Conservation (phyloP, 2,113 vertebrate genomes). For the Oriolus oriolus region DNA sequence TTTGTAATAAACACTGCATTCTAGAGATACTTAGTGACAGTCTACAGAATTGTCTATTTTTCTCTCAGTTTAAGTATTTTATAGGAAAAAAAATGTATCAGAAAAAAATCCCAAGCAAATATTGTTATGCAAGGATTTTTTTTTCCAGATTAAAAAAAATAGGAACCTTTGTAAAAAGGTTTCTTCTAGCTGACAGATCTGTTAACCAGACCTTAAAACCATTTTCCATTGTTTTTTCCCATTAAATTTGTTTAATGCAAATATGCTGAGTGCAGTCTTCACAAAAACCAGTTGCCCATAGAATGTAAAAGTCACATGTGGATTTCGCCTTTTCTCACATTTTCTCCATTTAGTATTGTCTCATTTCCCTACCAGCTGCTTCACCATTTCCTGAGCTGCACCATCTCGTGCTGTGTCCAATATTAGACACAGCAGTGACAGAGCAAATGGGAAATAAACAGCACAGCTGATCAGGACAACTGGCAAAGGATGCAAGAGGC, state of each 20-base stretch:
- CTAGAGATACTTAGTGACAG: background rate
- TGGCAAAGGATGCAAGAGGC: background rate
- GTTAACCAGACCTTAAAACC: background rate
- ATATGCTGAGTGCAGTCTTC: background rate
- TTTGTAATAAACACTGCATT: background rate
- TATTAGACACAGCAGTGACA: slow-evolving; percentile 9
- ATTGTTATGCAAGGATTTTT: background rate
- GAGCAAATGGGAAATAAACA: slow-evolving; percentile 24
- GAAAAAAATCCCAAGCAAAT: background rate
- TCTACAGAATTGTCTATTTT: background rate
- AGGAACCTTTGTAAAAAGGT: background rate
- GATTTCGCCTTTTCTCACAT: background rate
- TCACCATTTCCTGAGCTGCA: slow-evolving; percentile 20
- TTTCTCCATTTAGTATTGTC: background rate
- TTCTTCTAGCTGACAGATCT: background rate
- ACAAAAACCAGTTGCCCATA: background rate
- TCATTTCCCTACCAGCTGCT: slow-evolving; percentile 37
- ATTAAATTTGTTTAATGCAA: background rate
- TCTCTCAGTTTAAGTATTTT: background rate
- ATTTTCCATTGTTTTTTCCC: background rate
- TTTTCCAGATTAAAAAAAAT: background rate
- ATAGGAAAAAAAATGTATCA: rapidly evolving
- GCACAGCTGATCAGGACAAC: background rate
- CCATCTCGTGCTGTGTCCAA: background rate
- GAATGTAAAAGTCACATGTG: background rate